Conservation (phyloP, 2,888 invertebrate species). For the Scrobipalpa atriplicella region DNA sequence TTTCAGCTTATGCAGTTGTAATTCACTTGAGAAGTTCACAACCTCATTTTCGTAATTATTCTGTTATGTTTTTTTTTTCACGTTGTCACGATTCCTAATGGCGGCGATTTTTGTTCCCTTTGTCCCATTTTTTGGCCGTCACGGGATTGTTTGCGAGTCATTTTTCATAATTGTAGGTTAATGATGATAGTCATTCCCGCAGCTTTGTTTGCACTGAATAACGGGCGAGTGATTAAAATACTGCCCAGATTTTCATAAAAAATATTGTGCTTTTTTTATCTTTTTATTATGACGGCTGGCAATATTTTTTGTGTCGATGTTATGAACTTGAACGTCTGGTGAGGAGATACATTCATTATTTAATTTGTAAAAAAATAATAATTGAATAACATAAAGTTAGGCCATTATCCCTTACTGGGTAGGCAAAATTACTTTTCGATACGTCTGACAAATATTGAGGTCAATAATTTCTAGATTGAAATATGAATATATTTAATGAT, state of each 20-base stretch:
- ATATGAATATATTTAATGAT: no score
- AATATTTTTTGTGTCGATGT: background rate
- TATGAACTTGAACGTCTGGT: no score
- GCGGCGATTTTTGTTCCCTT: slow-evolving; percentile 56
- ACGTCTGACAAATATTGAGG: no score
- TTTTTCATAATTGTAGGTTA: slow-evolving; percentile 70
- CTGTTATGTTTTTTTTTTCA: slow-evolving; percentile 31
- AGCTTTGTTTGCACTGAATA: slow-evolving; percentile 47
- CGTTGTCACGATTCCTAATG: slow-evolving; percentile 55
- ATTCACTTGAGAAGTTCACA: background rate
- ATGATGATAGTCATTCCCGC: slow-evolving; percentile 58
- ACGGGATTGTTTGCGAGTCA: slow-evolving; percentile 51
- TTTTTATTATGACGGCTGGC: background rate
- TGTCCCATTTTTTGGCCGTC: slow-evolving; percentile 49
- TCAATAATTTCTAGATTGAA: no score
- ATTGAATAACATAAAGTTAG: no score
- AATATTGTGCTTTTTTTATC: background rate
- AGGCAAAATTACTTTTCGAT: no score
- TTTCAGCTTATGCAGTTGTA: no score
- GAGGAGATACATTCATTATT: no score
- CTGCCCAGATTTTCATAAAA: background rate
- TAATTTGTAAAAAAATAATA: no score
- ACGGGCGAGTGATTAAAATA: slow-evolving; percentile 20
- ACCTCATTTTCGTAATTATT: background rate
- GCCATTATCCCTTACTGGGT: no score